Evolutionary conservation across 2,797 vertebrate genomes (phyloP).

Genomic region (Steatocranus sp.): DNA sequence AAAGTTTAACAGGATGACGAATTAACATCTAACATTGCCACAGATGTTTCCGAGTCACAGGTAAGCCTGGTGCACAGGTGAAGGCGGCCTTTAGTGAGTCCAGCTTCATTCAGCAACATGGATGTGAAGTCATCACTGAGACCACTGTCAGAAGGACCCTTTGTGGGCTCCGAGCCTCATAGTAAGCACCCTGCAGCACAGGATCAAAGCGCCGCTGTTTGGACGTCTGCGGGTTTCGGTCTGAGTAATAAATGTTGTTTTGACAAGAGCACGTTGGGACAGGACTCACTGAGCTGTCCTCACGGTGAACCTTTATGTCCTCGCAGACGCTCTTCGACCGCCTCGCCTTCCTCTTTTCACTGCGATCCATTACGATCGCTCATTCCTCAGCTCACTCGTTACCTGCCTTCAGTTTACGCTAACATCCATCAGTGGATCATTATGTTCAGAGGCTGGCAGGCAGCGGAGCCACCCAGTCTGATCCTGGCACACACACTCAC

Average conservation of each 20-base stretch:
- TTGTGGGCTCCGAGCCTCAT: neutral
- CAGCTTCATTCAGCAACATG: neutral
- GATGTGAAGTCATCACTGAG: neutral
- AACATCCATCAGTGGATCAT: constrained; percentile 10
- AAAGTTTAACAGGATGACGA: neutral
- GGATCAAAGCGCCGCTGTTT: constrained; percentile 48
- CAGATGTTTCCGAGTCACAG: neutral
- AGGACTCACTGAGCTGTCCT: constrained; percentile 50
- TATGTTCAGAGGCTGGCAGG: neutral
- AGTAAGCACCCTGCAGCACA: neutral
- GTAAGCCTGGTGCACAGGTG: neutral
- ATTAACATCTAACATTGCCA: neutral
- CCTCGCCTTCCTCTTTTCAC: constrained; percentile 1
- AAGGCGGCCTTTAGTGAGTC: neutral
- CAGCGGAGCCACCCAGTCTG: neutral
- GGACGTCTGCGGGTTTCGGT: constrained; percentile 3
- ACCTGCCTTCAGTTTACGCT: neutral
- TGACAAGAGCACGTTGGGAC: constrained; percentile 58
- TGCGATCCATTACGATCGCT: constrained; percentile 28
- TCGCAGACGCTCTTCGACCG: neutral
- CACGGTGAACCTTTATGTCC: constrained; percentile 37
- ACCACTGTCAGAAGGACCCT: neutral
- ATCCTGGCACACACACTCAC: neutral
- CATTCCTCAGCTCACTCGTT: neutral
- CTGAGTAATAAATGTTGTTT: constrained; percentile 56